Percentiles rank a stretch among this genome's conserved stretches.
Conservation (phyloP, 1,140 invertebrate genomes). For the Neodiprion lecontei region DNA sequence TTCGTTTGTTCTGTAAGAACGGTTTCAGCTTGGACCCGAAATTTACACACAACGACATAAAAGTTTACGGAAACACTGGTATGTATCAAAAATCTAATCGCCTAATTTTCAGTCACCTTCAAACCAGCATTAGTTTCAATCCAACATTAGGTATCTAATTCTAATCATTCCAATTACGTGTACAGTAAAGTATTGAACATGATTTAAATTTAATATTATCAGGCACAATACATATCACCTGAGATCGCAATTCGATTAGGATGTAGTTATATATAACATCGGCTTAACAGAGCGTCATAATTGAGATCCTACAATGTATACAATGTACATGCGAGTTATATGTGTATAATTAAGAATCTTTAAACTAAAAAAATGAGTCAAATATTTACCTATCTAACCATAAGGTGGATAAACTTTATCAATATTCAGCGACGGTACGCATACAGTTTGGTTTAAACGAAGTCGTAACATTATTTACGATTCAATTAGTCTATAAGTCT, state of each 20-base stretch:
- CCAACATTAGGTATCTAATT: too few relatives aligned
- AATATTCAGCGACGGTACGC: neutral
- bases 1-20: neutral
- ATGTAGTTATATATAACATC: neutral
- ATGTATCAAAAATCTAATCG: too few relatives aligned
- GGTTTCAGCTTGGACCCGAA: neutral
- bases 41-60: too few relatives aligned
- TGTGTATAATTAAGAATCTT: neutral
- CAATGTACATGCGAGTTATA: constrained; percentile 4
- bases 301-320: constrained; percentile 3
- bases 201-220: neutral
- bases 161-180: too few relatives aligned
- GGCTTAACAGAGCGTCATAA: neutral
- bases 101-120: too few relatives aligned
- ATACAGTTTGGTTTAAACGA: neutral
- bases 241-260: neutral
- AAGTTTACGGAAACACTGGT: too few relatives aligned
- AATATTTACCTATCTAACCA: constrained; percentile 1
- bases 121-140: too few relatives aligned
- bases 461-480: neutral
- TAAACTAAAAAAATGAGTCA: neutral
- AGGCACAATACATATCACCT: constrained; percentile 4
- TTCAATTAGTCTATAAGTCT: constrained; percentile 17
- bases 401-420: neutral
- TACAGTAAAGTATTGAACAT: too few relatives aligned